These are phyloP conservation scores for Tetanocera ferruginea DNA, from an alignment of 2,888 invertebrate species.

Conservation along the genomic window DNA sequence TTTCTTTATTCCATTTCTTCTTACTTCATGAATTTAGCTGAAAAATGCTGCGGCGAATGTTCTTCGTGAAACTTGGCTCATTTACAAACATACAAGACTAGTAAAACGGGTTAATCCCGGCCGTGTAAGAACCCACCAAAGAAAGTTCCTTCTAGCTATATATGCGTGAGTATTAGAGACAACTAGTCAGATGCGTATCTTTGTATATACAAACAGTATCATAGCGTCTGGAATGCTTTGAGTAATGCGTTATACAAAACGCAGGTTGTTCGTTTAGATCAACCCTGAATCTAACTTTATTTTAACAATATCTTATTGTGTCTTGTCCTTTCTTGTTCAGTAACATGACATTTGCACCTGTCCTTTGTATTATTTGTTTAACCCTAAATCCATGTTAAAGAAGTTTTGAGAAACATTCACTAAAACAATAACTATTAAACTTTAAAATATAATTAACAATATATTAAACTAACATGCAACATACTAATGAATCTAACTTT, in stretches of 20 bases:
- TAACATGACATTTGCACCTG: background rate
- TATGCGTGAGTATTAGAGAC: constrained; percentile 83
- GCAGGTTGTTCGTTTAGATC: constrained; percentile 16
- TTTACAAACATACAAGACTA: constrained; percentile 99
- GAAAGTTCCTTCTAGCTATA: constrained; percentile 99
- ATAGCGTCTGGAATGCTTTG: constrained; percentile 18
- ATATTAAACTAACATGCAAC: too few relatives aligned
- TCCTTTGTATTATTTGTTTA: background rate
- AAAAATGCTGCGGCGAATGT: constrained; percentile 99
- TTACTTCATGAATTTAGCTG: constrained; percentile 77
- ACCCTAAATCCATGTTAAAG: background rate
- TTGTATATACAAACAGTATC: constrained; percentile 20
- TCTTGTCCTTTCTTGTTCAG: constrained; percentile 17
- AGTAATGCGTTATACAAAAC: background rate
- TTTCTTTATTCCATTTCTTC: constrained; percentile 67
- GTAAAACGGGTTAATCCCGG: constrained; percentile 97
- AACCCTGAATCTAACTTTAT: constrained; percentile 16
- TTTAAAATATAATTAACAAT: too few relatives aligned
- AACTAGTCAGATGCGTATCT: constrained; percentile 24
- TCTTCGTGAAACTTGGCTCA: constrained; percentile 99
- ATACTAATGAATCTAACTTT: too few relatives aligned
- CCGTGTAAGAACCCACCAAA: constrained; percentile 96
- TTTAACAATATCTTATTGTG: constrained; percentile 13
- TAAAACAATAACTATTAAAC: too few relatives aligned
- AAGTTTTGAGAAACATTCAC: too few relatives aligned